These are phyloP conservation scores for Villa cingulata DNA, from an alignment of 2,888 invertebrate genomes.

Conservation along the genomic window DNA sequence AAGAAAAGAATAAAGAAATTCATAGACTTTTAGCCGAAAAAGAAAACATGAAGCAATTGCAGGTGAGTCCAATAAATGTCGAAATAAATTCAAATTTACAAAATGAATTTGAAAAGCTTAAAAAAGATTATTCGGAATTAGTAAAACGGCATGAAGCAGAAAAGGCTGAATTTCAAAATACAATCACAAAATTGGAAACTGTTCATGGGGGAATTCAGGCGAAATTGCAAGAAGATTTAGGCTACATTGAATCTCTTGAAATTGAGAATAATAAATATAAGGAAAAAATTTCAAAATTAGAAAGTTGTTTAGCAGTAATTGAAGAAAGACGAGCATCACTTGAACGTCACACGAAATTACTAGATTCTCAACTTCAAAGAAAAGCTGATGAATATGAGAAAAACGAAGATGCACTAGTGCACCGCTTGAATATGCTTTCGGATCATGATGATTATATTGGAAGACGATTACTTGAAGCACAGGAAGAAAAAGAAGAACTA, in stretches of 20 bases:
- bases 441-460: conserved; percentile 49
- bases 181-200: conserved; percentile 26
- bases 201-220: conserved; percentile 39
- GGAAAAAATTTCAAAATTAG: conserved; percentile 48
- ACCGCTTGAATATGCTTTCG: conserved; percentile 46
- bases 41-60: background rate
- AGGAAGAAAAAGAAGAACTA: conserved; percentile 41
- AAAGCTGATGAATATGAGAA: conserved; percentile 47
- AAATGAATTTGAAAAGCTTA: background rate
- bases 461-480: conserved; percentile 42
- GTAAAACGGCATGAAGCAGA: conserved; percentile 21
- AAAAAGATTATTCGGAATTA: conserved; percentile 8
- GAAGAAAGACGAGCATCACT: conserved; percentile 46
- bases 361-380: conserved; percentile 45
- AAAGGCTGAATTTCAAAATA: conserved; percentile 24
- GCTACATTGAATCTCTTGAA: conserved; percentile 40
- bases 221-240: conserved; percentile 59
- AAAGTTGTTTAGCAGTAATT: conserved; percentile 49
- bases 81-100: background rate
- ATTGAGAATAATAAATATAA: conserved; percentile 30
- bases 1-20: conserved; percentile 44
- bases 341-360: conserved; percentile 46
- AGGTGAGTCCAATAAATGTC: too few species aligned
- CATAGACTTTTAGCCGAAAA: background rate
- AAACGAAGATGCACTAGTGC: conserved; percentile 48